phyloP scores from a whole-genome alignment of 2,888 invertebrate species.

The Andrena flavipes region DNA sequence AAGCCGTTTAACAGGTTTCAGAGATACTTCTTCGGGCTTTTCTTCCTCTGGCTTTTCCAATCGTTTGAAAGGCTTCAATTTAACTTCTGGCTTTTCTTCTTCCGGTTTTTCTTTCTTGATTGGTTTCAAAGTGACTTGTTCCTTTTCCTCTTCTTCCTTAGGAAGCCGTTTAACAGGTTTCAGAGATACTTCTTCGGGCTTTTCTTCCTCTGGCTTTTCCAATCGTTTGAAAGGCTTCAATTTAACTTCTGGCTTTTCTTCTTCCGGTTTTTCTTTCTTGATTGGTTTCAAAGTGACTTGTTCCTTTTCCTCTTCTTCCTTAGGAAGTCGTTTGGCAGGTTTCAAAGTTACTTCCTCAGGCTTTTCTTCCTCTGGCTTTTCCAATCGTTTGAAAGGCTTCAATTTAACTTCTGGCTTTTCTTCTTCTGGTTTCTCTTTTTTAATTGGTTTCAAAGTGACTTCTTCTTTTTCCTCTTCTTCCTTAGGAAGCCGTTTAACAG shows the following conservation, averaged over 20 bases:
- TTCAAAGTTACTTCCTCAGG: slow-evolving; percentile 70
- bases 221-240: slow-evolving; percentile 69
- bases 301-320: slow-evolving; percentile 63
- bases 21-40: slow-evolving; percentile 72
- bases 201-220: slow-evolving; percentile 64
- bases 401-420: slow-evolving; percentile 74
- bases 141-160: slow-evolving; percentile 63
- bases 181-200: slow-evolving; percentile 65
- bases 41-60: slow-evolving; percentile 74
- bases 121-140: slow-evolving; percentile 76
- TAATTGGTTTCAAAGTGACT: slow-evolving; percentile 74
- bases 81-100: slow-evolving; percentile 71
- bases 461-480: slow-evolving; percentile 74
- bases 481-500: slow-evolving; percentile 73
- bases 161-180: slow-evolving; percentile 67
- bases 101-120: slow-evolving; percentile 63
- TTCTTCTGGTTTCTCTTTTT: slow-evolving; percentile 75
- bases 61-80: slow-evolving; percentile 75
- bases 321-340: slow-evolving; percentile 39
- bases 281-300: slow-evolving; percentile 65
- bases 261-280: slow-evolving; percentile 32
- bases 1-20: slow-evolving; percentile 65
- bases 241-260: slow-evolving; percentile 80
- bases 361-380: slow-evolving; percentile 62
- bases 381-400: slow-evolving; percentile 63